Conservation (phyloP, 2,888 invertebrate species). For the Meteorus colon region DNA sequence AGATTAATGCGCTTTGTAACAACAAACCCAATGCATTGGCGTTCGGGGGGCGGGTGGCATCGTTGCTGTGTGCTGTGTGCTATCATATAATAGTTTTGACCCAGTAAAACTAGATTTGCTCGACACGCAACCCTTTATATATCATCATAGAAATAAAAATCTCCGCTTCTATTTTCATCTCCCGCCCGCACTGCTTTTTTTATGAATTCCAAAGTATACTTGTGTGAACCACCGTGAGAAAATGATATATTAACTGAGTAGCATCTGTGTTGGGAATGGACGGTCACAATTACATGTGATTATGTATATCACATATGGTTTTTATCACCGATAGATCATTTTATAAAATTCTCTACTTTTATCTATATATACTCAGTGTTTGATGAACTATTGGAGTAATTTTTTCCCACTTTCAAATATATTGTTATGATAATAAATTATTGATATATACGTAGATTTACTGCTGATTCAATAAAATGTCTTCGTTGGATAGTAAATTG, state of each 20-base stretch:
- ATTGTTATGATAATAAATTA: not conserved
- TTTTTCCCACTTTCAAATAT: no score
- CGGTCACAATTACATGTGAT: conserved; percentile 35
- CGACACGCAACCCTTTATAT: conserved; percentile 53
- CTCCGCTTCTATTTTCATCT: not conserved
- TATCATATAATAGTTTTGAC: conserved; percentile 52
- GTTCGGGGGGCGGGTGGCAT: conserved; percentile 34
- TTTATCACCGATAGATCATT: no score
- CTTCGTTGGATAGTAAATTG: no score
- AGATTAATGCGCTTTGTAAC: conserved; percentile 11
- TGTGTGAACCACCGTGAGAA: conserved; percentile 50
- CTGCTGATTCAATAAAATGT: no score
- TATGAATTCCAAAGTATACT: conserved; percentile 15
- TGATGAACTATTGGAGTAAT: no score
- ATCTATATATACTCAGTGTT: no score
- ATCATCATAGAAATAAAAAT: conserved; percentile 42
- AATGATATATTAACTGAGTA: conserved; percentile 38
- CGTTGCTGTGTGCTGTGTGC: conserved; percentile 40
- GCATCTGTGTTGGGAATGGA: conserved; percentile 45
- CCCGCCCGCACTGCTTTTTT: not conserved
- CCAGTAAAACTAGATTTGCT: conserved; percentile 51
- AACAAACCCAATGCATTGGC: conserved; percentile 30
- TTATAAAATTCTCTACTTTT: no score
- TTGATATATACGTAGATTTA: not conserved
- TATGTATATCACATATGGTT: no score